Base-by-base conservation (phyloP, 1,140 invertebrate species). In the Nomia melanderi region DNA sequence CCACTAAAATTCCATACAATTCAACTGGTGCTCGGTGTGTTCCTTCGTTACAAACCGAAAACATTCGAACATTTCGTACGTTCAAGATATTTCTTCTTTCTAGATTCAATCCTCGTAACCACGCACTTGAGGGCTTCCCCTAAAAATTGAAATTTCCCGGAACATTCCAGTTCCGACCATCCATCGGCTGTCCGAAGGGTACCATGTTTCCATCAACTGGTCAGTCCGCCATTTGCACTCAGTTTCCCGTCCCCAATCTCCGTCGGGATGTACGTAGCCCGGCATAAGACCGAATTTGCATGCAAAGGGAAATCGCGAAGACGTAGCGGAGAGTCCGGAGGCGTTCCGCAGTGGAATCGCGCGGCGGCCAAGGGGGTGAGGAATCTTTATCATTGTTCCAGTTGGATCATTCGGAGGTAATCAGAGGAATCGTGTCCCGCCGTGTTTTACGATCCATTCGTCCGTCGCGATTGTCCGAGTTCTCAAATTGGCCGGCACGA, bases 371-470 rank as follows among this genome's bases (percentile, higher is more conserved):
- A n/a, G 20, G n/a, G n/a, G n/a, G n/a, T n/a, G n/a, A 41, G 39
- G 12, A 17, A 44, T 5, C 47, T 50, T 20, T 50, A 50, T 50
- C 63, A 66, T 76, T 44, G 39, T 44, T 25, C 72, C 60, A 20
- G 29, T 31, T 27, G 25, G 53, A 59, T 50, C 31, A n/a, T 23
- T 12, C 23, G 11, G 17, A 76, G 73, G 73, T 69, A 76, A 76
- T 76, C 73, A 59, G 53, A 20, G 23, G 7, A 14, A 41, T 25
- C 50, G 27, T 66, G 73, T 57, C 54, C 65, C 65, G 57, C 59
- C 64, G 31, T 76, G 39, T 76, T 69, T 76, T 76, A 69, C 23
- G 64, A 75, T 44, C 64, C 64, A 59, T 75, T 67, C 53, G n/a
- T 59, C 64, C 64, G 64, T 17, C 9, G 54, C 64, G 73, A 75